Conservation (phyloP, 2,797 vertebrate species). For the Uromys caudimaculatus region DNA sequence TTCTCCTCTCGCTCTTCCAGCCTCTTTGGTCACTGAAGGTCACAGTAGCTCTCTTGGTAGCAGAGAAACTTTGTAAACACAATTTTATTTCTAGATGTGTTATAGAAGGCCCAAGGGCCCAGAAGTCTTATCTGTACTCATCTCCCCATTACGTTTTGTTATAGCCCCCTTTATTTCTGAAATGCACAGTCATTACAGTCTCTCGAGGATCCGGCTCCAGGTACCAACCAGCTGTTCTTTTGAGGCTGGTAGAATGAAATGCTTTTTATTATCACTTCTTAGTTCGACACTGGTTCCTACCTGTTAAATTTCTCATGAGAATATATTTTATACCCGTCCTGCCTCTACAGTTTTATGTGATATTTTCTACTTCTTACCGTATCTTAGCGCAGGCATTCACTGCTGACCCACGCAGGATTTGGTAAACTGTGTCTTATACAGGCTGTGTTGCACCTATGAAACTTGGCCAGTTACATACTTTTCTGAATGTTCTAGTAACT, state of each 20-base stretch:
- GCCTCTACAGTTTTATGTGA: slow-evolving; percentile 7
- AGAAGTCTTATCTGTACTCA: background rate
- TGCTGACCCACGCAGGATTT: background rate
- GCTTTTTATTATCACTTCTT: background rate
- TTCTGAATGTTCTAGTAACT: slow-evolving; percentile 48
- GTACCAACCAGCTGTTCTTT: background rate
- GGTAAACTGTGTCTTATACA: background rate
- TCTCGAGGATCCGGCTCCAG: background rate
- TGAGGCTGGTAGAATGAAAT: background rate
- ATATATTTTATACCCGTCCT: slow-evolving; percentile 5
- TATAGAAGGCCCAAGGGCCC: background rate
- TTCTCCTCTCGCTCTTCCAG: background rate
- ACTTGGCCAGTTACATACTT: background rate
- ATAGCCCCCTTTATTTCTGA: background rate
- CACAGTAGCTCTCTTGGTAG: background rate
- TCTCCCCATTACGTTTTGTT: background rate
- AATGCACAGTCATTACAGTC: background rate
- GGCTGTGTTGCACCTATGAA: background rate
- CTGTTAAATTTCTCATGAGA: background rate
- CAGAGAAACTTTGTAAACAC: background rate
- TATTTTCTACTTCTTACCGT: background rate
- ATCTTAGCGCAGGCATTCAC: background rate
- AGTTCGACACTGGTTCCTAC: background rate
- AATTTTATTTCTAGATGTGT: slow-evolving; percentile 23
- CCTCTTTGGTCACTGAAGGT: background rate